Evolutionary conservation across 2,797 vertebrate genomes (phyloP).

Genomic region (Phalanger gymnotis): DNA sequence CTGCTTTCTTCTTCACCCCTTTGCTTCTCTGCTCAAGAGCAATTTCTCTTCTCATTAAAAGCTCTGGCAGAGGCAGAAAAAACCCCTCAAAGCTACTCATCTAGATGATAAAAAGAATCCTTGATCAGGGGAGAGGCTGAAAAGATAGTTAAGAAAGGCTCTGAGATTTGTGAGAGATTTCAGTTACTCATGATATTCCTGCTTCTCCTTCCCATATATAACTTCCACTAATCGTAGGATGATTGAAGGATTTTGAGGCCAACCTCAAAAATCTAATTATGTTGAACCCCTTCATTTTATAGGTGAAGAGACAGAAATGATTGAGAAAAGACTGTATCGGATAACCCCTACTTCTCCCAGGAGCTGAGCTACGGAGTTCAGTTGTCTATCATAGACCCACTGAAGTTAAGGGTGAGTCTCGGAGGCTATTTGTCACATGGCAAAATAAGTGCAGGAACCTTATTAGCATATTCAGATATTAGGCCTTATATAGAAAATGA

Average conservation of each 20-base stretch:
- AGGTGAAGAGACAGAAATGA: neutral
- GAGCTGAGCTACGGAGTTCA: neutral
- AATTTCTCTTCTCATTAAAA: neutral
- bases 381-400: neutral
- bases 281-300: neutral
- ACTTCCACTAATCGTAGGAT: neutral
- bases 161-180: neutral
- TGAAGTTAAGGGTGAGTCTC: neutral
- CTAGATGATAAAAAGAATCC: neutral
- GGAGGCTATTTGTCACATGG: neutral
- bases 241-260: neutral
- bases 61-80: neutral
- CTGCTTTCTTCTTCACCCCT: neutral
- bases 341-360: neutral
- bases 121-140: neutral
- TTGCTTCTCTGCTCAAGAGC: neutral
- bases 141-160: neutral
- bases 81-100: neutral
- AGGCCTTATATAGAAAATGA: neutral
- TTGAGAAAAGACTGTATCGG: neutral
- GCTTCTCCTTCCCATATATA: neutral
- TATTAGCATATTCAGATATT: neutral
- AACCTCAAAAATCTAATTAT: neutral
- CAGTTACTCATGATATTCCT: neutral
- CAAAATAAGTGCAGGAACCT: neutral